Base-by-base conservation (phyloP, 2,888 invertebrate genomes). In the Polyommatus icarus region DNA sequence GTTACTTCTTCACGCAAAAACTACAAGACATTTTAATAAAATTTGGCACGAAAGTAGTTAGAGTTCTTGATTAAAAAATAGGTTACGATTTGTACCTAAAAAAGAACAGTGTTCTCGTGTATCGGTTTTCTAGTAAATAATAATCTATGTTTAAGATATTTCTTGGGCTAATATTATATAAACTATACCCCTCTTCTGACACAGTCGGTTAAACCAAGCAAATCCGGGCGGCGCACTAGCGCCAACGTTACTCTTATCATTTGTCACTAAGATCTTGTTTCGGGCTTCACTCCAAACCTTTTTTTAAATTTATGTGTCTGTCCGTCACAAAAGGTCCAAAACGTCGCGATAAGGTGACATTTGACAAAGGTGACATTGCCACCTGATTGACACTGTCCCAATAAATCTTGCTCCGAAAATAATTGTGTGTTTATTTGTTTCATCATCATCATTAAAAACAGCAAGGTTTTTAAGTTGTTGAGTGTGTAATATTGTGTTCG, bases 301-400 rank as follows among this genome's bases (percentile, higher is more conserved):
- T 40, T 24, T n/a, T 40, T 40, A 40, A 72, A 71, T 71, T 71
- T 71, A 71, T 72, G 40, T 75, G 75, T 75, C 24, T 29, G 75
- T 75, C 75, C 32, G 46, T 54, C 50, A 75, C 50, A 75, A 75
- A 75, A 75, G 50, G 50, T 50, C 54, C 50, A 46, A 54, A 75
- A 75, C 75, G 46, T 15, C 18, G 36, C 20, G 75, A 75, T 75
- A 75, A 75, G 50, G 75, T 75, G 75, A 75, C 75, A 75, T 54
- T 75, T 75, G 75, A 75, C 29, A 50, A 75, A 75, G 75, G 75
- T 54, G 75, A 75, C 75, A 50, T 75, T 75, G 50, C 54, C 75
- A 46, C 24, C 29, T 75, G 75, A 75, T 75, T 75, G 75, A 75
- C 75, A 29, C 50, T 29, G 75, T 29, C 67, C 15, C 75, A 54